Evolutionary conservation across 2,797 vertebrate genomes (phyloP).

Genomic region (Rhynchonycteris naso): DNA sequence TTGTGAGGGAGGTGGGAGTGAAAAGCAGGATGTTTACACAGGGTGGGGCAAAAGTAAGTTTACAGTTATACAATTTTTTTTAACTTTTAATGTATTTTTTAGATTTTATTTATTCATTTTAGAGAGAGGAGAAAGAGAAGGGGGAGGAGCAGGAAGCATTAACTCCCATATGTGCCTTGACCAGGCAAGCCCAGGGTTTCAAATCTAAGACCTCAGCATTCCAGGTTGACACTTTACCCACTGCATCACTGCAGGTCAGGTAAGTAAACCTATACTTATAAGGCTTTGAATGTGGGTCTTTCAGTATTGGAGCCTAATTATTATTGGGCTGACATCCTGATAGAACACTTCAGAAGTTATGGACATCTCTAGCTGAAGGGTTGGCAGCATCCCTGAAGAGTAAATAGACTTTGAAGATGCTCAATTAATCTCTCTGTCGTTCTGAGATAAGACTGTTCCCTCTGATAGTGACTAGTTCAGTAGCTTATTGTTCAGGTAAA

Average conservation of each 20-base stretch:
- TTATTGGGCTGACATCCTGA: not conserved
- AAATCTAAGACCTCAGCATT: too few relatives aligned
- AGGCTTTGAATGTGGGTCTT: not conserved
- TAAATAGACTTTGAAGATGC: not conserved
- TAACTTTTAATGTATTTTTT: not conserved
- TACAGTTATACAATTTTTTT: not conserved
- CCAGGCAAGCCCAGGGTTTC: too few relatives aligned
- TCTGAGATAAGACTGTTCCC: not conserved
- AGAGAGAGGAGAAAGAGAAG: too few relatives aligned
- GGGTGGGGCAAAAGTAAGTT: not conserved
- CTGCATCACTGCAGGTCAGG: too few relatives aligned
- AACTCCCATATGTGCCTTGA: too few relatives aligned
- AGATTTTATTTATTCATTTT: too few relatives aligned
- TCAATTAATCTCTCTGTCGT: not conserved
- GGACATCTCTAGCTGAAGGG: not conserved
- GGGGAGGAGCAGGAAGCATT: too few relatives aligned
- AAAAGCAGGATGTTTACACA: not conserved
- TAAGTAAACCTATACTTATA: not conserved
- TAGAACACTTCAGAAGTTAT: not conserved
- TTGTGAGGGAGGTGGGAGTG: not conserved
- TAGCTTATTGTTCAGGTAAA: conserved; percentile 19
- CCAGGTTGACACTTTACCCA: too few relatives aligned
- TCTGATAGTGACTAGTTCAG: not conserved
- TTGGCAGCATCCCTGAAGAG: not conserved
- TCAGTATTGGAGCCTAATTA: not conserved